Evolutionary conservation across 2,888 invertebrate species (phyloP).

Genomic region (Cantharis rustica): DNA sequence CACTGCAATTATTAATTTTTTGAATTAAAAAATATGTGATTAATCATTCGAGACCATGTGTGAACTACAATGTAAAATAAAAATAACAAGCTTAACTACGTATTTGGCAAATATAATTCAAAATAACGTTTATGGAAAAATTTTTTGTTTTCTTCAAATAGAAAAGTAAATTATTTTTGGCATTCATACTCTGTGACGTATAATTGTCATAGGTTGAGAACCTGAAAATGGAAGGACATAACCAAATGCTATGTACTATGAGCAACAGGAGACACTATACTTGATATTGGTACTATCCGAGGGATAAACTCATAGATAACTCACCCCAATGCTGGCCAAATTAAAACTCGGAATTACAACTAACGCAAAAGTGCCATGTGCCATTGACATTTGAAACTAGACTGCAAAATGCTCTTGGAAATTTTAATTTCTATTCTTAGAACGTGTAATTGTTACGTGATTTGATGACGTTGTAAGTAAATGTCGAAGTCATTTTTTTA

Average conservation of each 20-base stretch:
- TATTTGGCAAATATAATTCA: background rate
- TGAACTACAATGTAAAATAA: background rate
- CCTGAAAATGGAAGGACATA: background rate
- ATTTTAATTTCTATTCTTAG: background rate
- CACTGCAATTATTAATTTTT: background rate
- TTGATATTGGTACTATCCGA: too few species aligned
- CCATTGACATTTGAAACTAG: background rate
- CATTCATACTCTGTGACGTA: background rate
- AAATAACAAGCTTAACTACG: background rate
- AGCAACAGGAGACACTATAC: background rate
- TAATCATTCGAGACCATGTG: background rate
- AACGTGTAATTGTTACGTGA: background rate
- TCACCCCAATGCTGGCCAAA: background rate
- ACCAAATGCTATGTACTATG: background rate
- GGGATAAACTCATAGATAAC: background rate
- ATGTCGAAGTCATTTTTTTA: background rate
- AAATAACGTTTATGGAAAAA: background rate
- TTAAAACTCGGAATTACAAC: background rate
- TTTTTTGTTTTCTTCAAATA: background rate
- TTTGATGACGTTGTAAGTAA: background rate
- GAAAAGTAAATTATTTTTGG: background rate
- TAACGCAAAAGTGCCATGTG: background rate
- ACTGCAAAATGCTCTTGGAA: background rate
- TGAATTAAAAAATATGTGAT: background rate
- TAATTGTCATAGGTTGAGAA: background rate